phyloP scores from a whole-genome alignment of 2,888 invertebrate species.

The Seladonia tumulorum region DNA sequence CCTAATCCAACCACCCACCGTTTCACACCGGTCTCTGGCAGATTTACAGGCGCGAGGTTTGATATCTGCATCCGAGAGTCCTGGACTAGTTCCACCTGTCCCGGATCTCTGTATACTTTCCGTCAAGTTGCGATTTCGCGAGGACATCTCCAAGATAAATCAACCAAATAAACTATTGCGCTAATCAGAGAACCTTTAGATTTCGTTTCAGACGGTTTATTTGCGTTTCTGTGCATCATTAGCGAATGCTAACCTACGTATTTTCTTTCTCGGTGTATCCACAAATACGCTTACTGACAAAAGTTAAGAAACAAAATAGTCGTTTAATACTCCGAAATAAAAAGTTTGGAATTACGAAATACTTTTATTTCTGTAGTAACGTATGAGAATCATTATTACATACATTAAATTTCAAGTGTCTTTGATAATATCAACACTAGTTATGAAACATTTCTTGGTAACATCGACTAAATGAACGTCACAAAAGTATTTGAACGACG shows the following conservation, averaged over 20 bases:
- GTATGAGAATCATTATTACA: too few species aligned
- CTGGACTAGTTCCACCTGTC: constrained; percentile 63
- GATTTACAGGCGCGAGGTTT: constrained; percentile 69
- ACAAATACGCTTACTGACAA: too few species aligned
- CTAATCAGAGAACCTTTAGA: constrained; percentile 27
- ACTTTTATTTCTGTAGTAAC: too few species aligned
- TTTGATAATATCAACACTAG: too few species aligned
- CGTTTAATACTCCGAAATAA: too few species aligned
- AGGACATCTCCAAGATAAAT: constrained; percentile 38
- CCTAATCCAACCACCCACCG: constrained; percentile 69
- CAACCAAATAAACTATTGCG: constrained; percentile 12
- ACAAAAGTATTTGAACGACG: too few species aligned
- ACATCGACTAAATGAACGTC: too few species aligned
- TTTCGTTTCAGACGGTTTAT: background rate
- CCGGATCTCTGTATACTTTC: constrained; percentile 55
- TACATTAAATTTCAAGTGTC: too few species aligned
- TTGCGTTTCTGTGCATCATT: background rate
- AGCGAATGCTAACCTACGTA: background rate
- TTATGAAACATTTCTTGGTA: too few species aligned
- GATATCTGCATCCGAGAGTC: constrained; percentile 72
- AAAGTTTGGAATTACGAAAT: too few species aligned
- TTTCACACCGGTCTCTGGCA: constrained; percentile 71
- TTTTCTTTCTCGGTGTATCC: background rate
- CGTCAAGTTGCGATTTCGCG: constrained; percentile 47
- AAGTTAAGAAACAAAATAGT: too few species aligned